Conservation (phyloP, 2,797 vertebrate species). For the Neoniphon sammara region DNA sequence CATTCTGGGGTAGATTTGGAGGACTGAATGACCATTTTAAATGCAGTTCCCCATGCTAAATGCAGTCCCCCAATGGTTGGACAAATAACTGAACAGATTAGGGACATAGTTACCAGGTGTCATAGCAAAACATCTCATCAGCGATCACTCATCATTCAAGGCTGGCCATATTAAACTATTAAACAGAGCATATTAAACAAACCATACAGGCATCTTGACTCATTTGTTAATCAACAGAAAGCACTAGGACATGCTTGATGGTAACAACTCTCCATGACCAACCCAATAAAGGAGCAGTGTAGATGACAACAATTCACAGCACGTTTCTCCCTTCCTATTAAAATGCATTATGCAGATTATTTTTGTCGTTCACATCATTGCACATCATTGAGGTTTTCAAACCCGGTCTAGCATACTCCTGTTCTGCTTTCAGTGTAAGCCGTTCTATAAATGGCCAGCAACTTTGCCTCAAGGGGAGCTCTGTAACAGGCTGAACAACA, state of each 20-base stretch:
- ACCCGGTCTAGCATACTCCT: conserved; percentile 12
- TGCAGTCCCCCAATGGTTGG: too few relatives aligned
- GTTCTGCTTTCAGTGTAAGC: conserved; percentile 23
- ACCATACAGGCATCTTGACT: not conserved
- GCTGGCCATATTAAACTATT: too few relatives aligned
- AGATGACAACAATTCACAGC: not conserved
- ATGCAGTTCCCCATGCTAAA: too few relatives aligned
- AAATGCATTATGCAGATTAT: not conserved
- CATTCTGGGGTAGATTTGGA: too few relatives aligned
- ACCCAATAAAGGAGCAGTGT: too few relatives aligned
- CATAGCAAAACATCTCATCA: too few relatives aligned
- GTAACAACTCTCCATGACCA: too few relatives aligned
- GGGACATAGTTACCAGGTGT: too few relatives aligned
- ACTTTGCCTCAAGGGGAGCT: not conserved
- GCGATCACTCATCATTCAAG: too few relatives aligned
- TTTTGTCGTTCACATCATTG: not conserved
- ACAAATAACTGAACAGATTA: too few relatives aligned
- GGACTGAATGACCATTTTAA: too few relatives aligned
- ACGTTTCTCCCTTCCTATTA: not conserved
- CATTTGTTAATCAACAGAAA: not conserved
- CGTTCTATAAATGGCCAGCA: conserved; percentile 20
- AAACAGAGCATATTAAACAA: too few relatives aligned
- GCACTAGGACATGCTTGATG: not conserved
- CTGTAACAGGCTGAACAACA: conserved; percentile 4
- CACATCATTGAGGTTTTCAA: conserved; percentile 5